Evolutionary conservation across 2,113 vertebrate genomes (phyloP), one percentile per base, ranked within the genome.

Genomic region (Ailurus styani): DNA sequence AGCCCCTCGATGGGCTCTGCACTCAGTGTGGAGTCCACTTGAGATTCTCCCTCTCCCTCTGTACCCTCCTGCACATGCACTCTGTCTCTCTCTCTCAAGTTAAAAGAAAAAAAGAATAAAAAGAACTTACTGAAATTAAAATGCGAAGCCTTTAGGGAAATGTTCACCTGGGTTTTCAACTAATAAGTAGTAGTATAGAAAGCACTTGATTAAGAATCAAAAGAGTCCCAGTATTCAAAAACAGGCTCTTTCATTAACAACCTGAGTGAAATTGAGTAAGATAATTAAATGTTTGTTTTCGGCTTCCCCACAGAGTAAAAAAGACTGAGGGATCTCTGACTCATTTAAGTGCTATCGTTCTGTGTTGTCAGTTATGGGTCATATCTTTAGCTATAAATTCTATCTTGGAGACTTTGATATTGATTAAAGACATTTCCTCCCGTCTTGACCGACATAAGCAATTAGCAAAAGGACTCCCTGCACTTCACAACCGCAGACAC

Each of bases 341-440:
- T 93, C n/a, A 40, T 31, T 55, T 62, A 52, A 77, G 29, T 1
- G 5, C n/a, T 90, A 27, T 87, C 37, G 20, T 54, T 68, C 81
- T 62, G 60, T 31, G 40, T n/a, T 87, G n/a, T 84, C 54, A 73
- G 54, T 66, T 14, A 62, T 12, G 3, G 2, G 45, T 77, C 68
- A 87, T 79, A 60, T 18, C 31, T 68, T 90, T 40, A 55, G 4
- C 15, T 84, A 77, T 87, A 78, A 88, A 62, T 83, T 34, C 77
- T 68, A 23, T 29, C 17, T 83, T 75, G 10, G 78, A 84, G 82
- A 81, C n/a, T 97, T 93, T 70, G 47, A 70, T 93, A 87, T 82
- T 96, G 93, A 81, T 45, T 47, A 72, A 79, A 73, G 40, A 29
- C 7, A 37, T 64, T 88, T 73, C 54, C 47, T 72, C n/a, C 5